Evolutionary conservation across 2,113 vertebrate species (phyloP).

Genomic region (Rhinopomastus cyanomelas): DNA sequence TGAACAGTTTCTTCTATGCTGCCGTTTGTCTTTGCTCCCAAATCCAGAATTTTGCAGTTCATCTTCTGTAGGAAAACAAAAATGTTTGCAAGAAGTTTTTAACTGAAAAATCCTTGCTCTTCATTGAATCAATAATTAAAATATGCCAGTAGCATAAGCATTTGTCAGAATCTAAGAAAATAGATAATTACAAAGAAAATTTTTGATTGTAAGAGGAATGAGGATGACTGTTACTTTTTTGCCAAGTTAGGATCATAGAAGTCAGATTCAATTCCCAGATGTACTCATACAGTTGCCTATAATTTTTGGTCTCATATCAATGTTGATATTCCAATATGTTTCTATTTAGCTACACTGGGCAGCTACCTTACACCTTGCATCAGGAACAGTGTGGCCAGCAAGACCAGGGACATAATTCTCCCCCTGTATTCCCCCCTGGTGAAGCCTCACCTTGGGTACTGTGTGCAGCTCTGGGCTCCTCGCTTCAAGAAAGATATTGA

Average conservation of each 20-base stretch:
- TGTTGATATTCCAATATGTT: not conserved
- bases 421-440: too few relatives aligned
- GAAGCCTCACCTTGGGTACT: too few relatives aligned
- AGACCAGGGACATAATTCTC: too few relatives aligned
- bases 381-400: too few relatives aligned
- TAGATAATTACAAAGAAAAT: not conserved
- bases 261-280: not conserved
- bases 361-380: not conserved
- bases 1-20: not conserved
- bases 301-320: not conserved
- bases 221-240: not conserved
- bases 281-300: not conserved
- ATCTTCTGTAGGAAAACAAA: not conserved
- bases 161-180: not conserved
- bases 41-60: not conserved
- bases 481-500: too few relatives aligned
- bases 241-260: not conserved
- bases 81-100: not conserved
- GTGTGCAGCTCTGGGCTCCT: too few relatives aligned
- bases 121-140: not conserved
- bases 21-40: not conserved
- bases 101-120: not conserved
- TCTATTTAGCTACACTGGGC: not conserved
- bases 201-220: not conserved
- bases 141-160: not conserved